Evolutionary conservation across 1,140 invertebrate species (phyloP).

Genomic region (Caerostris darwini): DNA sequence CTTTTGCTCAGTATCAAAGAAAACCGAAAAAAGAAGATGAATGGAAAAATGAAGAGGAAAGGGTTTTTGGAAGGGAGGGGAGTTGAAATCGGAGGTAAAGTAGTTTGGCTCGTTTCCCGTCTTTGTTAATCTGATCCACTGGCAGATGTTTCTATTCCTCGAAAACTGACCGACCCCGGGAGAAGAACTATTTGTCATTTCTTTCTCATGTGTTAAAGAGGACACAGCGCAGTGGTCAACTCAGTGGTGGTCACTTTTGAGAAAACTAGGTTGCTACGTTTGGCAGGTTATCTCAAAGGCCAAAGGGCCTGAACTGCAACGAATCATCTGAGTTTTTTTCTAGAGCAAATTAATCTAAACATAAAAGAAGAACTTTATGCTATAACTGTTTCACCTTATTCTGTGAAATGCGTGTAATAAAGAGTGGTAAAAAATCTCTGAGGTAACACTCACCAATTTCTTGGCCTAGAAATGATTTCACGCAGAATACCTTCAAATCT

Average conservation of each 20-base stretch:
- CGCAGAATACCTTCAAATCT: neutral
- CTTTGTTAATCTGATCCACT: slow-evolving; percentile 65
- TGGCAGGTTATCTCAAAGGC: slow-evolving; percentile 30
- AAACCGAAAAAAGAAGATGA: neutral
- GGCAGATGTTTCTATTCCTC: slow-evolving; percentile 69
- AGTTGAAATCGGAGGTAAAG: slow-evolving; percentile 61
- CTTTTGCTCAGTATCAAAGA: neutral
- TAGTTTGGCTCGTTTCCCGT: slow-evolving; percentile 68
- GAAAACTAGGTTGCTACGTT: slow-evolving; percentile 45
- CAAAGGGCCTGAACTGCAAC: slow-evolving; percentile 15
- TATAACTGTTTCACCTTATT: neutral
- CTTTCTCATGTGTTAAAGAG: slow-evolving; percentile 49
- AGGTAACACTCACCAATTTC: neutral
- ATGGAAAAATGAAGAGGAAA: neutral
- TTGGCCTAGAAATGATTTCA: neutral
- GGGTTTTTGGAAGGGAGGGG: neutral
- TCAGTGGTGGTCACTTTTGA: slow-evolving; percentile 41
- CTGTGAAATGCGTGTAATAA: neutral
- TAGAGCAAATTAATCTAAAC: neutral
- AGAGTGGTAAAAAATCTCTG: neutral
- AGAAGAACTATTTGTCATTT: slow-evolving; percentile 66
- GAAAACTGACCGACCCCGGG: slow-evolving; percentile 44
- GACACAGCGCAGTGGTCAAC: slow-evolving; percentile 54
- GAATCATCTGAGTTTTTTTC: neutral
- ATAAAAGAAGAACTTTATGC: neutral